Evolutionary conservation across 2,797 vertebrate genomes (phyloP).

Genomic region (Euphonia xanthogaster): DNA sequence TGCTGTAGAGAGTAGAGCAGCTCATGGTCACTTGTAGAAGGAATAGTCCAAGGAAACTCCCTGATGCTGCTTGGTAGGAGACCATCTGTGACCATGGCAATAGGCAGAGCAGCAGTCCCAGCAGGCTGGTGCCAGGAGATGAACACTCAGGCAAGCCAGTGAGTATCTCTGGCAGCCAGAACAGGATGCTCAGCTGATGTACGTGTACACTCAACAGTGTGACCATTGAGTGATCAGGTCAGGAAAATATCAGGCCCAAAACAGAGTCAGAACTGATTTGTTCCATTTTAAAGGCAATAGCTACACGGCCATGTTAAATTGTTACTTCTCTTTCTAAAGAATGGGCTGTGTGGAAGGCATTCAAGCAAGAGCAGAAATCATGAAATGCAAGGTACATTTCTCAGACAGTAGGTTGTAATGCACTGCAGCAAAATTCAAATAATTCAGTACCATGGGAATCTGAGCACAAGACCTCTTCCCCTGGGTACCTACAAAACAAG

Average conservation of each 20-base stretch:
- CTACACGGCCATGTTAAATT: background rate
- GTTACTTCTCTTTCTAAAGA: background rate
- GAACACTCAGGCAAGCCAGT: background rate
- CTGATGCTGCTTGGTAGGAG: background rate
- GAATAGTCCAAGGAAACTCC: background rate
- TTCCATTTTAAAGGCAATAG: background rate
- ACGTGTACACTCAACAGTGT: background rate
- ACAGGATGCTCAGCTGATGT: background rate
- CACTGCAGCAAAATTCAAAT: constrained; percentile 25
- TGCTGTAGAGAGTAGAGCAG: background rate
- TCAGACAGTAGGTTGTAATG: background rate
- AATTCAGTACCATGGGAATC: constrained; percentile 6
- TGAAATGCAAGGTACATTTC: background rate
- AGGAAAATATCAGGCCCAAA: background rate
- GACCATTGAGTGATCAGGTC: background rate
- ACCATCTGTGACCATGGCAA: background rate
- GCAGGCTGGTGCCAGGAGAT: background rate
- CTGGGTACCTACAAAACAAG: constrained; percentile 11
- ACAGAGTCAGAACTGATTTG: background rate
- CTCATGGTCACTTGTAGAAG: background rate
- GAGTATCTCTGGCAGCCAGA: background rate
- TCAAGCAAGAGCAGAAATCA: constrained; percentile 12
- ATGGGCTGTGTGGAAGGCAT: background rate
- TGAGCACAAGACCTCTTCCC: constrained; percentile 13
- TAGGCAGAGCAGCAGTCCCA: background rate